Evolutionary conservation across 92 coral and sea anemone species (phyloP).

Genomic region (Epizoanthus stellaris): DNA sequence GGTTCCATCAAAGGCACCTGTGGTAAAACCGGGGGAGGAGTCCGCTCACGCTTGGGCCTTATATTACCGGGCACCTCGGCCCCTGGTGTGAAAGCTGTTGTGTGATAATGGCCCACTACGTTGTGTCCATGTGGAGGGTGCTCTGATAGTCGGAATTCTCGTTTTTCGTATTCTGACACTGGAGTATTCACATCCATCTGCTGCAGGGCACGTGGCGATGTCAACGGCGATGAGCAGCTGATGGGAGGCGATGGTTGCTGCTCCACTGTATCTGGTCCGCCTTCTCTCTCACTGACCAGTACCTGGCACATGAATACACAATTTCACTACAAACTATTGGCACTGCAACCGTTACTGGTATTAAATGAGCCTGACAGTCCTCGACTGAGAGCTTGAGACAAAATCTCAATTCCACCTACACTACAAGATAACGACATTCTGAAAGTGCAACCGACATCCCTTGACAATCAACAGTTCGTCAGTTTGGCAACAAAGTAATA

Average conservation of each 20-base stretch:
- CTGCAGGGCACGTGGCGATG: slow-evolving; percentile 24
- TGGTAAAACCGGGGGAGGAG: slow-evolving; percentile 17
- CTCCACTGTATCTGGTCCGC: slow-evolving; percentile 47
- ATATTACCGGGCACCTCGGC: slow-evolving; percentile 41
- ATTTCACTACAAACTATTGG: background rate
- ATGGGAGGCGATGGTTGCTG: slow-evolving; percentile 82
- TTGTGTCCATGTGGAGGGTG: slow-evolving; percentile 59
- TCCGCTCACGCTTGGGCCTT: slow-evolving; percentile 32
- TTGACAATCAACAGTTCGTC: too few relatives aligned
- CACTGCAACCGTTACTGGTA: background rate
- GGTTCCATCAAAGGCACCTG: slow-evolving; percentile 21
- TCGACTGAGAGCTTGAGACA: too few relatives aligned
- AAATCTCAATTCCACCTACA: too few relatives aligned
- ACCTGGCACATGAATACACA: background rate
- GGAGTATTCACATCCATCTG: background rate
- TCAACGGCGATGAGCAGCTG: slow-evolving; percentile 74
- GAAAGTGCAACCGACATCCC: too few relatives aligned
- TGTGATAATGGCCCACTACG: slow-evolving; percentile 1
- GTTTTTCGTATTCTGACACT: slow-evolving; percentile 68
- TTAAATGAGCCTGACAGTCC: too few relatives aligned
- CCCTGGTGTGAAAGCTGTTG: slow-evolving; percentile 1
- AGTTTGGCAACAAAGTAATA: too few relatives aligned
- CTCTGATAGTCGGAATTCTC: slow-evolving; percentile 78
- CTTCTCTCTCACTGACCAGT: slow-evolving; percentile 17
- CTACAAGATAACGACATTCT: too few relatives aligned